phyloP scores from a whole-genome alignment of 2,797 vertebrate genomes.

The Scolopax rusticola region DNA sequence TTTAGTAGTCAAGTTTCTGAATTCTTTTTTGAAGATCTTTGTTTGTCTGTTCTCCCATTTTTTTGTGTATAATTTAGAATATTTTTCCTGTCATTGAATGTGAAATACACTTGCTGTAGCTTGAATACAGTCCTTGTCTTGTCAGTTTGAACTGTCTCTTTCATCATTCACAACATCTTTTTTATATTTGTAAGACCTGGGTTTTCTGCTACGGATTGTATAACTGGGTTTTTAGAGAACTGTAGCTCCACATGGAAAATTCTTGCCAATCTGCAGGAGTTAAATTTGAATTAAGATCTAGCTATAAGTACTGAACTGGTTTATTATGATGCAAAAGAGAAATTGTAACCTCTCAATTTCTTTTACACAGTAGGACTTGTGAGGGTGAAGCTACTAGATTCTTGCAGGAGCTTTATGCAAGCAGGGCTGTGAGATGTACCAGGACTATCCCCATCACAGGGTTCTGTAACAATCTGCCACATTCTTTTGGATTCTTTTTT shows the following conservation, averaged over 20 bases:
- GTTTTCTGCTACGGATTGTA: neutral
- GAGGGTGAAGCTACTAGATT: neutral
- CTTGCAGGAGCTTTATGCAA: neutral
- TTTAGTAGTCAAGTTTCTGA: neutral
- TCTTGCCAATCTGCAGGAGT: neutral
- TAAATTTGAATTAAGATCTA: neutral
- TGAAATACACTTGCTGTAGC: constrained; percentile 22
- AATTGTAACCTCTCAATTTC: neutral
- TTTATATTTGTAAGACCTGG: neutral
- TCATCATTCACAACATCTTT: neutral
- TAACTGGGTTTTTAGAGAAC: neutral
- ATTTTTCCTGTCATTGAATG: constrained; percentile 30
- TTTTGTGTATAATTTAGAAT: neutral
- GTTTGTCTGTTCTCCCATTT: neutral
- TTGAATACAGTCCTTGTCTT: constrained; percentile 39
- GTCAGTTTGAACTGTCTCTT: constrained; percentile 14
- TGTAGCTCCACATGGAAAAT: neutral
- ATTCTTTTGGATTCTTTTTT: neutral
- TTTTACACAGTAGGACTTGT: neutral
- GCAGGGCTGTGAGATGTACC: neutral
- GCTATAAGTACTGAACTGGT: neutral
- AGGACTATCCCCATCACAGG: neutral
- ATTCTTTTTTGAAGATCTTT: neutral
- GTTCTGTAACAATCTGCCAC: neutral
- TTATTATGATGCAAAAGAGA: neutral